phyloP scores from a whole-genome alignment of 37 sponge, comb jelly and placozoan genomes.

The Chondrilla cf. caribensis region DNA sequence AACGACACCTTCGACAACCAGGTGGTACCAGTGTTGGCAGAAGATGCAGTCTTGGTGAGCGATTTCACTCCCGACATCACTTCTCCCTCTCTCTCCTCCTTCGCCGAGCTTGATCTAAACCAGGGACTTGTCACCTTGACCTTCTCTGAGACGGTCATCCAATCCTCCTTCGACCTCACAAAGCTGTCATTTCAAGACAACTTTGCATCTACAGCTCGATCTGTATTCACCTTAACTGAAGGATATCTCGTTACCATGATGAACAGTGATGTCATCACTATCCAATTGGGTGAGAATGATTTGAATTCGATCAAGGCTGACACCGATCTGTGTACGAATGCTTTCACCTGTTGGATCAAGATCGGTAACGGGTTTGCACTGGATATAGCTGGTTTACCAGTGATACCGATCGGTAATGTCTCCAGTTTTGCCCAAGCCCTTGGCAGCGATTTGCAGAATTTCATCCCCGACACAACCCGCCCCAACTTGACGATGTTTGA shows the following conservation, averaged over 20 bases:
- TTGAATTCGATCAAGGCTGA: constrained; percentile 73
- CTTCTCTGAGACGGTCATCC: constrained; percentile 79
- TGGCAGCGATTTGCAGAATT: constrained; percentile 5
- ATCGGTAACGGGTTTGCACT: constrained; percentile 37
- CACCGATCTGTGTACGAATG: constrained; percentile 42
- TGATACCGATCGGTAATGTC: constrained; percentile 36
- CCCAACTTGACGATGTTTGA: constrained; percentile 57
- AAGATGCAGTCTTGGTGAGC: constrained; percentile 13
- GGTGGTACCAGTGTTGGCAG: constrained; percentile 29
- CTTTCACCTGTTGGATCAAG: constrained; percentile 63
- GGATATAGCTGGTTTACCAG: constrained; percentile 74
- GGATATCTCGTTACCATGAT: constrained; percentile 12
- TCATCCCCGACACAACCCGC: constrained; percentile 59
- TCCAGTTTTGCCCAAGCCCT: background rate
- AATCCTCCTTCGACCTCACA: constrained; percentile 30
- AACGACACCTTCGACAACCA: constrained; percentile 68
- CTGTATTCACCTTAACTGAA: constrained; percentile 40
- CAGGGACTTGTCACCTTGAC: constrained; percentile 48
- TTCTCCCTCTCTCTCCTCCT: constrained; percentile 45
- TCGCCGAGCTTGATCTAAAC: constrained; percentile 60
- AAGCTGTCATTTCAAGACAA: constrained; percentile 37
- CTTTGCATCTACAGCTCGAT: background rate
- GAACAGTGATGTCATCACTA: constrained; percentile 55
- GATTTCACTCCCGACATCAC: constrained; percentile 62
- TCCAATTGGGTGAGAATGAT: constrained; percentile 54